Base-by-base conservation (phyloP, 1,140 invertebrate genomes). In the Cecropterus lyciades region DNA sequence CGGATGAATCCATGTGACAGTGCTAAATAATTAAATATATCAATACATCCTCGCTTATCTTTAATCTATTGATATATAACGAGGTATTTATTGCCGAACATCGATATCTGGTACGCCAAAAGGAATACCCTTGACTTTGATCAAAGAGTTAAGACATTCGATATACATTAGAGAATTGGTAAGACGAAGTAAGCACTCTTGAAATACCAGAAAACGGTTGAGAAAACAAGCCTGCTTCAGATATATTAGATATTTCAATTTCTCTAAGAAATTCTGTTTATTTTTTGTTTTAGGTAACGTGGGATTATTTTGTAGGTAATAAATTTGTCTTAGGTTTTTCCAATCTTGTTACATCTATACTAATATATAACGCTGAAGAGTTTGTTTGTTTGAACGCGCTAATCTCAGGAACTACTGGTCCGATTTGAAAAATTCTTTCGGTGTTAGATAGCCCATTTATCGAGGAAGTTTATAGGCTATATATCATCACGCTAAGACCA, bases 121-220 rank as follows among this genome's bases (percentile, higher is more conserved):
- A 57, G 40, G 55, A 57, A 57, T 57, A 57, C 40, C 40, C 55
- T 27, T 57, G 40, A 45, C 40, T 45, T 45, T 57, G 55, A 57
- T 57, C 55, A 45, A 56, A 56, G 55, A 57, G 55, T 57, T 57
- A 57, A 45, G 55, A 27, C 55, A 57, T 57, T 57, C 55, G 10
- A 27, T 57, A 57, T 57, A 45, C 53, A 43, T 57, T 57, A 57
- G 40, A 45, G 53, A 14, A 57, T 57, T 57, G 40, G 53, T 45
- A 56, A 24, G 53, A 20, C 40, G 53, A 45, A 43, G 53, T 57
- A 45, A 57, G 37, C 8, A 16, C 53, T 15, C 17, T 27, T 45
- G 53, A 57, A 45, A 45, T 51, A 51, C 40, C 17, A 45, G 40
- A 57, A 45, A 57, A 6, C 37, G 40, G 8, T 57, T 9, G n/a